Conservation (phyloP, 23 tunicate genomes). For the Styela clava region DNA sequence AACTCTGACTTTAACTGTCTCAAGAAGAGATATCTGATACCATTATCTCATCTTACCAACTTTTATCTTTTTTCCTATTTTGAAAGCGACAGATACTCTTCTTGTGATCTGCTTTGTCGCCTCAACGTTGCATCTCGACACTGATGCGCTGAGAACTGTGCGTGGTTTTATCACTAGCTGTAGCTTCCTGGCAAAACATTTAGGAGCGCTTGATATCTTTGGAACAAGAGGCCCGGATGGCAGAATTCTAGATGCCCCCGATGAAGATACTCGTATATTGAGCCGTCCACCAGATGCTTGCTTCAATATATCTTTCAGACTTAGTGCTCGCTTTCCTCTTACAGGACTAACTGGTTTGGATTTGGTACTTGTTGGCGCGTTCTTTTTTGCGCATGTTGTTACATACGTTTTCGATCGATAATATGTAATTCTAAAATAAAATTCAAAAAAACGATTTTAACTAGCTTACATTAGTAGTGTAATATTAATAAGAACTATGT, state of each 20-base stretch:
- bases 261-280: conserved; percentile 1
- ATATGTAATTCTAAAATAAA: neutral
- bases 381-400: neutral
- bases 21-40: too few relatives aligned
- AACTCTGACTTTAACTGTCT: too few relatives aligned
- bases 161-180: neutral
- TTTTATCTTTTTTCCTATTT: neutral
- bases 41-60: neutral
- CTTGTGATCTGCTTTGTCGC: neutral
- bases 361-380: neutral
- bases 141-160: conserved; percentile 1
- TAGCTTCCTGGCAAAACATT: conserved; percentile 20
- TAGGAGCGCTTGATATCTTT: neutral
- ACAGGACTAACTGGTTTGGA: neutral
- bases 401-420: neutral
- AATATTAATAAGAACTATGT: too few relatives aligned
- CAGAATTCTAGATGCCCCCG: neutral
- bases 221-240: conserved; percentile 14
- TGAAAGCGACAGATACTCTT: neutral
- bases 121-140: conserved; percentile 4
- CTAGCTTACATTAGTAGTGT: too few relatives aligned
- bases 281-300: conserved; percentile 2
- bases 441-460: too few relatives aligned
- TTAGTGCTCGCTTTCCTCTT: conserved; percentile 9
- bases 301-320: neutral